Percentiles rank a stretch among this genome's conserved stretches.
These are phyloP conservation scores for Piprites chloris DNA, from an alignment of 2,113 vertebrate species.

Conservation along the genomic window DNA sequence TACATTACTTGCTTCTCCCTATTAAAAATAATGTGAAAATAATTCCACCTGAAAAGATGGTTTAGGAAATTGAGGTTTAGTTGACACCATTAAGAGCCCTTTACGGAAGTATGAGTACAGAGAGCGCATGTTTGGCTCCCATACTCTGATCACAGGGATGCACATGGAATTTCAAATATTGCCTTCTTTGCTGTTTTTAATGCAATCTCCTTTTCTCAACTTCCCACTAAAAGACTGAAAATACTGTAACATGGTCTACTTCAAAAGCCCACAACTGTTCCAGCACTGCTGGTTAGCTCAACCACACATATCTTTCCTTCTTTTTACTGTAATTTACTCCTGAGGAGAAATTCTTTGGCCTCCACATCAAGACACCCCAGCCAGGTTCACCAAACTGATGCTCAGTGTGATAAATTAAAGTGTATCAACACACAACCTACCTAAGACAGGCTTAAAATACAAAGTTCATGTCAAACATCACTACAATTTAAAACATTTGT, in stretches of 20 bases:
- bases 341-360: background rate
- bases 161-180: background rate
- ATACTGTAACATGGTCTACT: background rate
- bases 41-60: background rate
- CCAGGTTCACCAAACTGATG: background rate
- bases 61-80: background rate
- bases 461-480: background rate
- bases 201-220: background rate
- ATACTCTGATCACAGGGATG: background rate
- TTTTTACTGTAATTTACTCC: constrained; percentile 5
- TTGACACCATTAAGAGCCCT: background rate
- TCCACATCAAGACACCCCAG: background rate
- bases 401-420: background rate
- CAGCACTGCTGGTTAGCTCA: background rate
- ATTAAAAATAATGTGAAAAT: background rate
- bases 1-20: background rate
- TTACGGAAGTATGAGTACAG: background rate
- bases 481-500: background rate
- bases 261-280: background rate
- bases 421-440: background rate
- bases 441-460: background rate
- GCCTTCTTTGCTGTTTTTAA: background rate
- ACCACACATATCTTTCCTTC: background rate
- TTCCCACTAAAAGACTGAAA: background rate
- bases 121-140: background rate